Base-by-base conservation (phyloP, 64 coral and sea anemone species). In the Stichodactyla mertensii region DNA sequence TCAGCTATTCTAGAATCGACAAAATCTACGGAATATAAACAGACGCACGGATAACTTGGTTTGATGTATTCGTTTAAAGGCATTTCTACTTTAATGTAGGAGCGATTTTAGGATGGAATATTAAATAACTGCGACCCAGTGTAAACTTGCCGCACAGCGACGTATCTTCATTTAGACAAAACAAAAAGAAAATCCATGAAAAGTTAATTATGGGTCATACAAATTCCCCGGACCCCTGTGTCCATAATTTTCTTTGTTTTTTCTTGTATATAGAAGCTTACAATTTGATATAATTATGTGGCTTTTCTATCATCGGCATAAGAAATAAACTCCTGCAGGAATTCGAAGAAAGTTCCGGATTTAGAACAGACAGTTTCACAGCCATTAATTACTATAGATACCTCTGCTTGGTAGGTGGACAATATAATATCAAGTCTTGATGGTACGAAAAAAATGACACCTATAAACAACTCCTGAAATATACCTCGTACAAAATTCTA, bases 131-230 rank as follows among this genome's bases (percentile, higher is more conserved):
- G 24, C 24, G 56, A 9, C 56, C 56, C 14, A 11, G 56, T 74
- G 69, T 69, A 74, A 74, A 74, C 69, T 74, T 74, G n/a, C 11
- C 69, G 24, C 69, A 13, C 69, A 74, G 69, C 69, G 69, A 23
- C 23, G 10, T 12, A 11, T 74, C 24, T 10, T 27, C 4, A 27
- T 74, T 74, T 74, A 74, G 69, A 74, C 69, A 74, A 74, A 74
- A 74, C 26, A 74, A 74, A 66, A 10, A 74, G 27, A 13, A 74
- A 31, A n/a, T 74, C 26, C 24, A 74, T 74, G 69, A 74, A 74
- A 74, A 74, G 7, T 74, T 74, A 74, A 74, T 27, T 10, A 74
- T 74, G 24, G 69, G 69, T 31, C 12, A 74, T 10, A 74, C 5
- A 31, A 74, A 27, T 28, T 74, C 69, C 27, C 11, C 36, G 69